Conservation (phyloP, 2,797 vertebrate species). For the Pantherophis vulpinus region DNA sequence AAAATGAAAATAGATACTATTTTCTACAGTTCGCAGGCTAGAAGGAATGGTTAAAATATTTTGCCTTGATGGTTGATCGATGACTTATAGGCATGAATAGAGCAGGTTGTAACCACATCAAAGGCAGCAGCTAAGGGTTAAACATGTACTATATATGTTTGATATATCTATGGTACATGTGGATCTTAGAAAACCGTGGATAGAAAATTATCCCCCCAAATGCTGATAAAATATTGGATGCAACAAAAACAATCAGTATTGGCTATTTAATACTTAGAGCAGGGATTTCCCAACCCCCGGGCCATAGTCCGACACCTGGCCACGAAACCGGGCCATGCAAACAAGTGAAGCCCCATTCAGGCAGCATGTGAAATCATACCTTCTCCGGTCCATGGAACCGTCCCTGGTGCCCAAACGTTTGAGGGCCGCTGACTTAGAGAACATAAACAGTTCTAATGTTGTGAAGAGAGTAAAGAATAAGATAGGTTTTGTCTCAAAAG, state of each 20-base stretch:
- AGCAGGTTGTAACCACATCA: neutral
- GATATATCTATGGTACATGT: neutral
- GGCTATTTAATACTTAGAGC: neutral
- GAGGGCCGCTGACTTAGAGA: neutral
- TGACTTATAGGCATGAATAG: neutral
- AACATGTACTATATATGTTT: neutral
- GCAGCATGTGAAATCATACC: neutral
- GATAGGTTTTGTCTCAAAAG: neutral
- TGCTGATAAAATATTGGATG: neutral
- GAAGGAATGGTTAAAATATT: neutral
- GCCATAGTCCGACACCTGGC: fast-evolving
- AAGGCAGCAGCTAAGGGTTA: neutral
- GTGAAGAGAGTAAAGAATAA: neutral
- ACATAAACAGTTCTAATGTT: neutral
- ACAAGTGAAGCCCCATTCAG: neutral
- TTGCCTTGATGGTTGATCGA: neutral
- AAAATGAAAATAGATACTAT: neutral
- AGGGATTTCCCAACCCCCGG: neutral
- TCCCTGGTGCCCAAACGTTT: neutral
- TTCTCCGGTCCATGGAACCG: neutral
- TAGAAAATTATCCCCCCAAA: neutral
- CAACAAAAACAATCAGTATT: neutral
- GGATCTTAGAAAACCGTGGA: neutral
- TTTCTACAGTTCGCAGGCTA: neutral
- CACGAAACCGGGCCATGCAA: neutral